Evolutionary conservation across 2,888 invertebrate species (phyloP), one percentile per base, ranked within the genome.

Genomic region (Melinaea menophilus): DNA sequence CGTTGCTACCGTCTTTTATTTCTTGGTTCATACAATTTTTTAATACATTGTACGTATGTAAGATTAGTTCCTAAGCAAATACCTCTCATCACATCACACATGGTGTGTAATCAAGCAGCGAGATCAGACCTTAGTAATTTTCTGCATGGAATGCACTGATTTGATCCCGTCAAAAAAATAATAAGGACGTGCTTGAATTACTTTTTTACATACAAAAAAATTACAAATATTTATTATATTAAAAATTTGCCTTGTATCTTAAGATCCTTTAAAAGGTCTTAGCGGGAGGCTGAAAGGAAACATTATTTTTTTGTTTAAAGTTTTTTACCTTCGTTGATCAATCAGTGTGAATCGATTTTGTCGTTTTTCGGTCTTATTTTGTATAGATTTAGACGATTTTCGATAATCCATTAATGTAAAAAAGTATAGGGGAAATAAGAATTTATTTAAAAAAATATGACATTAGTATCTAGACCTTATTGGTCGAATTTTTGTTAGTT

Each of bases 71-170:
- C 58, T 61, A 55, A 58, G 61, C 63, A 64, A 69, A 69, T 66
- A 68, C 55, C 65, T 62, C 70, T 69, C 48, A 70, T 72, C 64
- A 66, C 46, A 55, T 55, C 57, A 45, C 22, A 63, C 60, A 59
- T 67, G 63, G 55, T 58, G 58, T 64, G 62, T 64, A 68, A 68
- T 70, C 69, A 65, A 54, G 55, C 54, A 60, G 63, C 63, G 59
- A 59, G 57, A 61, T 56, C 60, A 56, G 57, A 62, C 54, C 9
- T 58, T 55, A 55, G 58, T 63, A 64, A 77, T 79, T 77, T 73
- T 79, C 64, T 64, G 65, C 64, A 61, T 58, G 12, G 55, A 35
- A 59, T 59, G 61, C 55, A 64, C 51, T 57, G 58, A 64, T 62
- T 59, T 59, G 55, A 62, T 58, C 48, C 55, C 55, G 46, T 57